These are phyloP conservation scores for Pomatorhinus ruficollis DNA, from an alignment of 2,113 vertebrate genomes.

Conservation along the genomic window DNA sequence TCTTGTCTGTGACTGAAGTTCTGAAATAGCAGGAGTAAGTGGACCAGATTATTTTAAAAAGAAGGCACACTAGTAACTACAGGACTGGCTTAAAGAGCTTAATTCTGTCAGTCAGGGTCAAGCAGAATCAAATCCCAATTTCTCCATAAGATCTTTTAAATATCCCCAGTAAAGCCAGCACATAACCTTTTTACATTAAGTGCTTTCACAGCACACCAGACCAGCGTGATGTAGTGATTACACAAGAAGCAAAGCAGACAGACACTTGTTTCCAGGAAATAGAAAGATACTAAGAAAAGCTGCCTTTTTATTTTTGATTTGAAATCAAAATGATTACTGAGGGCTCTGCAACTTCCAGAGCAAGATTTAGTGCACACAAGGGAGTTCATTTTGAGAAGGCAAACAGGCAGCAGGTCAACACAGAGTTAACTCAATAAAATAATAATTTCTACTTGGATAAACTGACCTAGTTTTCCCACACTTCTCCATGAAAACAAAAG, in stretches of 20 bases:
- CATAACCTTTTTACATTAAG: constrained; percentile 7
- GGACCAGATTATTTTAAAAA: neutral
- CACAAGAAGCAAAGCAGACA: constrained; percentile 23
- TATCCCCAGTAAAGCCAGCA: neutral
- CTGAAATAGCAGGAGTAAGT: neutral
- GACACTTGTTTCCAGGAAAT: constrained; percentile 36
- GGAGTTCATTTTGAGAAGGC: constrained; percentile 47
- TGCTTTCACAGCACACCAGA: neutral
- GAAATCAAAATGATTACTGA: constrained; percentile 50
- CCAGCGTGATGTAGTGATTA: neutral
- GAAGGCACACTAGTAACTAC: neutral
- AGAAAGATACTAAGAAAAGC: constrained; percentile 2
- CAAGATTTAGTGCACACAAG: constrained; percentile 28
- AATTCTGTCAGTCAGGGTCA: constrained; percentile 24
- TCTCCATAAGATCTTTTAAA: constrained; percentile 29
- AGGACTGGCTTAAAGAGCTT: neutral
- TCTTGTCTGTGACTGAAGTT: neutral
- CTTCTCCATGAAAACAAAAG: constrained; percentile 61
- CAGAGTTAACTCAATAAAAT: constrained; percentile 77
- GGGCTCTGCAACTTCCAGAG: constrained; percentile 32
- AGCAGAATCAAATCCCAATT: constrained; percentile 40
- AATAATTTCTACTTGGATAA: constrained; percentile 79
- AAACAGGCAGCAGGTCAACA: constrained; percentile 62
- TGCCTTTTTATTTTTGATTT: constrained; percentile 37
- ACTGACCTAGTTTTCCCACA: constrained; percentile 77